phyloP scores from a whole-genome alignment of 2,113 vertebrate species.

The Amazona vittata region DNA sequence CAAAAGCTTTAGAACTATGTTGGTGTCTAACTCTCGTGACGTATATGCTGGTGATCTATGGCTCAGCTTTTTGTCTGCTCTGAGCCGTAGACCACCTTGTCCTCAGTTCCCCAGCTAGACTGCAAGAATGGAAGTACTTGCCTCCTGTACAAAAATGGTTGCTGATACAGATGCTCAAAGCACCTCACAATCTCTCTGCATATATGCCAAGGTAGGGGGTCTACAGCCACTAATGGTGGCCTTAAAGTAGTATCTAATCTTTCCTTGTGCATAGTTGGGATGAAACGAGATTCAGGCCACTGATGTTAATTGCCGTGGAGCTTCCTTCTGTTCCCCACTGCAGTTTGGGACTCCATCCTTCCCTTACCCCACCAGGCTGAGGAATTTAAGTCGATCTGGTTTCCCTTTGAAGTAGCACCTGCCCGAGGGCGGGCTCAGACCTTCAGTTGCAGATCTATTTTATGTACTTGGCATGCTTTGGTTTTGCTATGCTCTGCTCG shows the following conservation, averaged over 20 bases:
- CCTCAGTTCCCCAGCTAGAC: background rate
- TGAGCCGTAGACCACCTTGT: fast-evolving
- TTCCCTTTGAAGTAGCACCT: background rate
- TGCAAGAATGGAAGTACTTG: background rate
- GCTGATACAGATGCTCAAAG: background rate
- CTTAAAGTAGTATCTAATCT: fast-evolving
- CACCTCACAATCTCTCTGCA: background rate
- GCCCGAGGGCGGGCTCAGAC: background rate
- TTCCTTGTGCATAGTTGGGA: fast-evolving
- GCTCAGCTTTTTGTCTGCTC: background rate
- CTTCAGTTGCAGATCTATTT: background rate
- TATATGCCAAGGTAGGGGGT: fast-evolving
- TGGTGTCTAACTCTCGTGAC: background rate
- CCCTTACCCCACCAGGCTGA: background rate
- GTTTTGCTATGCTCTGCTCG: background rate
- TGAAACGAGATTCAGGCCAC: background rate
- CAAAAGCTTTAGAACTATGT: background rate
- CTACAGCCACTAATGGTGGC: background rate
- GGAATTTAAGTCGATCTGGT: background rate
- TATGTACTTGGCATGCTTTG: fast-evolving
- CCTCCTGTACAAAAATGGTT: background rate
- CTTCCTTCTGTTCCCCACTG: background rate
- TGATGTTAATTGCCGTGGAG: fast-evolving
- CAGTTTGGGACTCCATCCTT: background rate
- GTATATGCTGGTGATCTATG: background rate